Conservation (phyloP, 64 coral and sea anemone genomes). For the Catalaphyllia jardinei region DNA sequence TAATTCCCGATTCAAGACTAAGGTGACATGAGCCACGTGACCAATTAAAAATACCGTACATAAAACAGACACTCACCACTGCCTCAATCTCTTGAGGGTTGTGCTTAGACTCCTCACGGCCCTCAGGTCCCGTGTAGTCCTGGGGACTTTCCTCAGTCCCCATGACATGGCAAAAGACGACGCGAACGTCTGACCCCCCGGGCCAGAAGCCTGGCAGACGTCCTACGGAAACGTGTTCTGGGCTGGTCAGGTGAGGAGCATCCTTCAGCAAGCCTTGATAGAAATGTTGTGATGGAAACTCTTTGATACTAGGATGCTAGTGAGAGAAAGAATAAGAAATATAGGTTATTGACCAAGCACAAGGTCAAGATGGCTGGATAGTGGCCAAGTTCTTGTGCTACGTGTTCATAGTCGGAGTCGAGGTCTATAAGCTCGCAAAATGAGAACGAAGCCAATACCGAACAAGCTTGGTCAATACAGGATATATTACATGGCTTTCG, state of each 20-base stretch:
- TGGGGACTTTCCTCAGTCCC: slow-evolving; percentile 62
- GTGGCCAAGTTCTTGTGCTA: too few relatives aligned
- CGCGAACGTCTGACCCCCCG: slow-evolving; percentile 45
- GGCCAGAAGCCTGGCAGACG: slow-evolving; percentile 71
- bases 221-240: slow-evolving; percentile 31
- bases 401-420: too few relatives aligned
- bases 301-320: slow-evolving; percentile 81
- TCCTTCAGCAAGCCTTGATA: slow-evolving; percentile 62
- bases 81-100: slow-evolving; percentile 66
- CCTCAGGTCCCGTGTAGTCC: slow-evolving; percentile 58
- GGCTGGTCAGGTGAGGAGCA: slow-evolving; percentile 49
- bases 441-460: too few relatives aligned
- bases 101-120: slow-evolving; percentile 63
- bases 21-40: too few relatives aligned
- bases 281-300: slow-evolving; percentile 78
- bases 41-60: too few relatives aligned
- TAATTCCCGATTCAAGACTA: too few relatives aligned
- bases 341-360: too few relatives aligned
- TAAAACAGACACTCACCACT: slow-evolving; percentile 30
- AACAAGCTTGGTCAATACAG: too few relatives aligned
- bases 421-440: too few relatives aligned
- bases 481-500: too few relatives aligned
- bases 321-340: not conserved
- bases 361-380: too few relatives aligned
- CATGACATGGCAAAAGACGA: slow-evolving; percentile 85